Percentiles rank a stretch among this genome's conserved stretches.
These are phyloP conservation scores for Entomyzon cyanotis DNA, from an alignment of 2,113 vertebrate genomes.

Conservation along the genomic window DNA sequence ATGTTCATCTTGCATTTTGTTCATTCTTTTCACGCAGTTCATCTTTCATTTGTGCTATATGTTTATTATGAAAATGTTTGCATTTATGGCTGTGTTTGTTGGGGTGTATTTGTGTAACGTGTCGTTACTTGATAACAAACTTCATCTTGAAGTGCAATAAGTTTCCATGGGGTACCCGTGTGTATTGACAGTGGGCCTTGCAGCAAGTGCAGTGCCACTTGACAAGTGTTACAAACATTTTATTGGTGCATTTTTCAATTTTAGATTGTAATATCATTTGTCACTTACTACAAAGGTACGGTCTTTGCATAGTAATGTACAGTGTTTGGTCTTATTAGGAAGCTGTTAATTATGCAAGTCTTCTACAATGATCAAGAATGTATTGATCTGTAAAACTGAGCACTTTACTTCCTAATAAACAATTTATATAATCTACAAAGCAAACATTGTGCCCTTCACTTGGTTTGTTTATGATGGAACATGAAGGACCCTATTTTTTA, in stretches of 20 bases:
- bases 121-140: slow-evolving; percentile 87
- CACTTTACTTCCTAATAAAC: slow-evolving; percentile 77
- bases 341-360: slow-evolving; percentile 42
- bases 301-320: background rate
- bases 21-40: background rate
- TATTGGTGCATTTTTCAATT: background rate
- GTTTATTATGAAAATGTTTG: background rate
- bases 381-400: slow-evolving; percentile 64
- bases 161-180: slow-evolving; percentile 86
- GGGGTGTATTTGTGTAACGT: slow-evolving; percentile 44
- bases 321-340: slow-evolving; percentile 11
- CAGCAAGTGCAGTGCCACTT: slow-evolving; percentile 52
- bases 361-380: slow-evolving; percentile 35
- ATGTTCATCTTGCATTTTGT: background rate
- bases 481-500: background rate
- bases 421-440: background rate
- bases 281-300: background rate
- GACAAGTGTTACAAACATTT: slow-evolving; percentile 36
- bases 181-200: slow-evolving; percentile 64
- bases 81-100: background rate
- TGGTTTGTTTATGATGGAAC: background rate
- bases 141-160: slow-evolving; percentile 95
- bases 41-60: background rate
- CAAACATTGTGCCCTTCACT: background rate
- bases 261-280: background rate